Evolutionary conservation across 2,797 vertebrate genomes (phyloP).

Genomic region (Parambassis ranga): DNA sequence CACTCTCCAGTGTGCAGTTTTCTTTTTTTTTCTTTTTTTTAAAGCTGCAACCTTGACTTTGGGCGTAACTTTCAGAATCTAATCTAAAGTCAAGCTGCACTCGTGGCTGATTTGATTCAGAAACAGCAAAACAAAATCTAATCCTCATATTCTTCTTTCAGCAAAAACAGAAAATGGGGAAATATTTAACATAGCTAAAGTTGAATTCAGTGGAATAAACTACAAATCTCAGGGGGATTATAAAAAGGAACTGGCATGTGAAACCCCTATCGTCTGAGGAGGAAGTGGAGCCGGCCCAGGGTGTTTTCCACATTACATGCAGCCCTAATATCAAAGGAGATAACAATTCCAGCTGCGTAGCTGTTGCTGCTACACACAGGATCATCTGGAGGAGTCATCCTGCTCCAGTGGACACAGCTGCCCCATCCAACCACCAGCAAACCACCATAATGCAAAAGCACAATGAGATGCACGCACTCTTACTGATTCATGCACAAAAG

Average conservation of each 20-base stretch:
- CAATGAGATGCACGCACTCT: slow-evolving; percentile 15
- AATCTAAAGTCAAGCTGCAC: background rate
- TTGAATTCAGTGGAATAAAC: slow-evolving; percentile 72
- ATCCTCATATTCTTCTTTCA: slow-evolving; percentile 26
- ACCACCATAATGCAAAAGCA: slow-evolving; percentile 23
- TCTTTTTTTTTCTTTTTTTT: slow-evolving; percentile 1
- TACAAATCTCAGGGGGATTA: slow-evolving; percentile 68
- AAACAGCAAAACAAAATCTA: slow-evolving; percentile 41
- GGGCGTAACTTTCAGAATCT: background rate
- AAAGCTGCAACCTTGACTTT: background rate
- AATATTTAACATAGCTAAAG: slow-evolving; percentile 71
- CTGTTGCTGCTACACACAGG: slow-evolving; percentile 67
- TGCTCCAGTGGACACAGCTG: slow-evolving; percentile 13
- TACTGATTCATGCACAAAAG: background rate
- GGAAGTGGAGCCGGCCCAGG: slow-evolving; percentile 72
- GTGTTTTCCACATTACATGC: slow-evolving; percentile 81
- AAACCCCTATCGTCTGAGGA: slow-evolving; percentile 70
- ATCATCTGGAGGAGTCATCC: slow-evolving; percentile 80
- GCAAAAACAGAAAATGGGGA: slow-evolving; percentile 28
- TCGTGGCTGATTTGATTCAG: slow-evolving; percentile 9
- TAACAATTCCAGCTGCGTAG: slow-evolving; percentile 80
- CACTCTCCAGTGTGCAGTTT: slow-evolving; percentile 30
- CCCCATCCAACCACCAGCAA: background rate
- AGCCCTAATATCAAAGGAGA: slow-evolving; percentile 79
- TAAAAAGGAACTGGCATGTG: slow-evolving; percentile 76